Evolutionary conservation across 2,113 vertebrate species (phyloP).

Genomic region (Planiliza haematocheilus): DNA sequence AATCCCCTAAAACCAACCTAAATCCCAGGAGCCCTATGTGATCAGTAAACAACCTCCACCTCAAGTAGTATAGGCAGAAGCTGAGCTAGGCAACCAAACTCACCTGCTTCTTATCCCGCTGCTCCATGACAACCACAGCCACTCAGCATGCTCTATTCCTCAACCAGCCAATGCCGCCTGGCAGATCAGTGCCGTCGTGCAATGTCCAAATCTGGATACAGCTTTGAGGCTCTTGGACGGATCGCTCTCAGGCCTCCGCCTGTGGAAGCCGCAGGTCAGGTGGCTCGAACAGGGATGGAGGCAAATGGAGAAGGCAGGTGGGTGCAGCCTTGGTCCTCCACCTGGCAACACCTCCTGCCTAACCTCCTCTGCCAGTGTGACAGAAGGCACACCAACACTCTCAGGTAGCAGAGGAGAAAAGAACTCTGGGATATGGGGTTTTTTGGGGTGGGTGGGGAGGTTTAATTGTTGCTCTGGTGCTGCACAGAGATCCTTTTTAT

Average conservation of each 20-base stretch:
- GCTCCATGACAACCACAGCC: conserved; percentile 86
- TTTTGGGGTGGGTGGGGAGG: conserved; percentile 11
- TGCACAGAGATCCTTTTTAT: conserved; percentile 23
- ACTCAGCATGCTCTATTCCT: conserved; percentile 88
- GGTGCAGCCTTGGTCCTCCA: conserved; percentile 48
- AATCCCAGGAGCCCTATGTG: background rate
- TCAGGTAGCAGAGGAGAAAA: conserved; percentile 8
- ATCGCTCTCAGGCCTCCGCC: conserved; percentile 1
- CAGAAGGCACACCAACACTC: conserved; percentile 34
- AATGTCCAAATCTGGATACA: conserved; percentile 4
- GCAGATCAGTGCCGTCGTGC: conserved; percentile 29
- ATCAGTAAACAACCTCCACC: conserved; percentile 42
- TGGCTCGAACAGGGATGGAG: background rate
- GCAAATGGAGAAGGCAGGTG: conserved; percentile 32
- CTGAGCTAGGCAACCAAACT: conserved; percentile 43
- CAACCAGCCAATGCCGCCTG: conserved; percentile 43
- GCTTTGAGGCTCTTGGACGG: background rate
- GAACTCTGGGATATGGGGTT: conserved; percentile 12
- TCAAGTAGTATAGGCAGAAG: background rate
- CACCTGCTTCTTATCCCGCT: conserved; percentile 90
- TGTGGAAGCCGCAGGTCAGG: conserved; percentile 10
- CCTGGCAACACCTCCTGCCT: conserved; percentile 55
- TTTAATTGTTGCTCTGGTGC: conserved; percentile 29
- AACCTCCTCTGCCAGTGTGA: conserved; percentile 72
- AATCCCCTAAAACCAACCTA: background rate